Percentiles rank a stretch among this genome's conserved stretches.
Conservation (phyloP, 2,113 vertebrate genomes). For the Cephalopholis sonnerati region DNA sequence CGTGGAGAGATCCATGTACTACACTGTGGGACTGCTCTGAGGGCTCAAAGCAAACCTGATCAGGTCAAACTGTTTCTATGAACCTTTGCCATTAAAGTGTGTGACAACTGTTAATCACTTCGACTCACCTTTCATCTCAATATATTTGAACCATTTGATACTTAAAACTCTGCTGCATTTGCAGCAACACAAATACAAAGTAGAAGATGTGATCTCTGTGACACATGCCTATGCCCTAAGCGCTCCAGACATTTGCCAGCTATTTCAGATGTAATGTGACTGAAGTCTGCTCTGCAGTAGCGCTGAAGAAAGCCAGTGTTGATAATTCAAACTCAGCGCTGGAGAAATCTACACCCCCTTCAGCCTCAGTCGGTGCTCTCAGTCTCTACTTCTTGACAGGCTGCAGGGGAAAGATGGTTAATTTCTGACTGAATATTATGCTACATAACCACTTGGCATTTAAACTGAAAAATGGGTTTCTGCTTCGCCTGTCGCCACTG, state of each 20-base stretch:
- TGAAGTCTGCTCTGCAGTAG: constrained; percentile 27
- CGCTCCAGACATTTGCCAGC: constrained; percentile 8
- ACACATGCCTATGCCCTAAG: background rate
- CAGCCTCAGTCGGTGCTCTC: constrained; percentile 75
- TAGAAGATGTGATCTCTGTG: background rate
- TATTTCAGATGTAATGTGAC: constrained; percentile 18
- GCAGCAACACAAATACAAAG: background rate
- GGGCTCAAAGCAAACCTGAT: background rate
- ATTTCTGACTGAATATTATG: constrained; percentile 96
- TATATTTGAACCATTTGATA: background rate
- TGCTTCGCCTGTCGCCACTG: constrained; percentile 95
- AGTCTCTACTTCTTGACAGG: constrained; percentile 87
- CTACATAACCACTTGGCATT: constrained; percentile 99
- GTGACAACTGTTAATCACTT: background rate
- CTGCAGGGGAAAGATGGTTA: constrained; percentile 91
- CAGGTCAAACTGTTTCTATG: background rate
- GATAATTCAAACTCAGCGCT: constrained; percentile 46
- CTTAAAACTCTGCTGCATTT: background rate
- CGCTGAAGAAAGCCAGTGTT: constrained; percentile 40
- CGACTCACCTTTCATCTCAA: background rate
- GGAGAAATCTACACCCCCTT: constrained; percentile 34
- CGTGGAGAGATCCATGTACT: background rate
- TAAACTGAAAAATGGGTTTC: constrained; percentile 99
- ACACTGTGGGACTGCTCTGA: background rate
- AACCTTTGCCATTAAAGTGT: background rate